These are phyloP conservation scores for Gonocerus acuteangulatus DNA, from an alignment of 2,888 invertebrate genomes.

Conservation along the genomic window DNA sequence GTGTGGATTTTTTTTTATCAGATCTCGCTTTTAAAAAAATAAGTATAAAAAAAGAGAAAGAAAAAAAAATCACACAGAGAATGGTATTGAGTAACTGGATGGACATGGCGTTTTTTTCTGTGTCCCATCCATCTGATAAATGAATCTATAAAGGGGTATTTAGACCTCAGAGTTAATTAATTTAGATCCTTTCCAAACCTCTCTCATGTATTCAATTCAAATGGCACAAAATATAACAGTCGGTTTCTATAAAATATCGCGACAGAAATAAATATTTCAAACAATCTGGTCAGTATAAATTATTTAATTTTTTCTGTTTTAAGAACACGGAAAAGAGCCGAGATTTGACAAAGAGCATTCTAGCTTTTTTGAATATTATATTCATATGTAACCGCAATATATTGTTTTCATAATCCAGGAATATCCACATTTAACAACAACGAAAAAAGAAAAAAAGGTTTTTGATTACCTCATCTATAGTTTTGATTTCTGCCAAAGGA, in stretches of 20 bases:
- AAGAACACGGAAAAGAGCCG: no score
- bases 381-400: no score
- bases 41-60: neutral
- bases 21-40: neutral
- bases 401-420: no score
- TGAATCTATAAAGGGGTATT: constrained; percentile 27
- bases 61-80: constrained; percentile 2
- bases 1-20: constrained; percentile 11
- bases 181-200: constrained; percentile 13
- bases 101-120: constrained; percentile 25
- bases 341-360: no score
- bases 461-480: no score
- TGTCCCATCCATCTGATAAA: constrained; percentile 22
- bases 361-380: no score
- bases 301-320: no score
- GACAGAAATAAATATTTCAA: constrained; percentile 6
- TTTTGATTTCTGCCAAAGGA: no score
- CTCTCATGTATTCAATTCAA: constrained; percentile 20
- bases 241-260: constrained; percentile 10
- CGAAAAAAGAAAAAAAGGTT: no score
- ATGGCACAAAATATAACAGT: constrained; percentile 21
- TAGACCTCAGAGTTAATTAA: constrained; percentile 23
- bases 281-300: no score
- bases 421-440: no score
- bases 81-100: constrained; percentile 6